Evolutionary conservation across 1,140 invertebrate species (phyloP), one percentile per base, ranked within the genome.

Genomic region (Drosophila neocordata): DNA sequence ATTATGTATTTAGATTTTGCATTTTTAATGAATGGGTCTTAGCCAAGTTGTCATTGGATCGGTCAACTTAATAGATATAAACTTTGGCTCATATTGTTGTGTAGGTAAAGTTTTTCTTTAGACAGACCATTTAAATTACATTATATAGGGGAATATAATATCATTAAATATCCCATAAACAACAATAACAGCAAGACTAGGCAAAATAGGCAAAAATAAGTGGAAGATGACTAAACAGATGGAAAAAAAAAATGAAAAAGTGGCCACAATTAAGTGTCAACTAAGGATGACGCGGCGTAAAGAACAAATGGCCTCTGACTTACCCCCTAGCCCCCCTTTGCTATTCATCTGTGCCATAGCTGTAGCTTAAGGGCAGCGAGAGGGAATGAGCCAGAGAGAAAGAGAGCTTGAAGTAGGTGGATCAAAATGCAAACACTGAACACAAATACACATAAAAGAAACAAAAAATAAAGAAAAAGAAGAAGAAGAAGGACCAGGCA

Each of bases 381-480:
- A 56, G 53, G 8, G 24, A 11, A 18, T 3, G 53, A 34, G 24
- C 24, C n/a, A 55, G 24, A 55, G 24, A n/a, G 22, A 35, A 34
- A 12, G 56, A 18, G 11, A 58, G 68, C 63, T 69, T 57, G 8
- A 38, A 18, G 18, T 68, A 60, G 35, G n/a, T 48, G 51, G 65
- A 73, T 77, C 81, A 71, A 51, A 65, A 65, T 55, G 66, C 75
- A 57, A 78, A 73, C 66, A 73, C 27, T 64, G 4, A 68, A 69
- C 55, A 31, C 7, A 24, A 37, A 38, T 38, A 57, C 11, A 12
- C 13, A 24, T n/a, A 24, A 41, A 20, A 20, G 4, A 20, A 12
- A 4, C 2, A 1, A 15, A 24, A 20, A 12, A 5, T 6, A 0
- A 13, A 38, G 11, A 59, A 20, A 18, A 20, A 15, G 18, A 18